A percentile compares a stretch with the other conserved stretches of the same genome.
Evolutionary conservation across 2,113 vertebrate genomes (phyloP).

Genomic region (zebrafish (Danio rerio)): GRCz12tu NC_133199.1:26835501-26836000

Average conservation of each 20-base stretch:
- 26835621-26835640: conserved; percentile 77
- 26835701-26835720: conserved; percentile 42
- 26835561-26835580: conserved; percentile 81
- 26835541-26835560: conserved; percentile 79
- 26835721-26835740: conserved; percentile 60
- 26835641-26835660: conserved; percentile 72
- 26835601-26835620: conserved; percentile 79
- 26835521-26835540: conserved; percentile 58
- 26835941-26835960: conserved; percentile 58
- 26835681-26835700: conserved; percentile 50
- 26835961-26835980: conserved; percentile 26
- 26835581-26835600: conserved; percentile 83
- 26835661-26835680: conserved; percentile 67
- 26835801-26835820: conserved; percentile 62
- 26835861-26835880: conserved; percentile 62
- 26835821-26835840: conserved; percentile 60
- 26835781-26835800: conserved; percentile 68
- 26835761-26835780: conserved; percentile 57
- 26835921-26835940: conserved; percentile 53
- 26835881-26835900: conserved; percentile 54
- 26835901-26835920: conserved; percentile 53
- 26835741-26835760: conserved; percentile 55
- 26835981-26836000: conserved; percentile 44
- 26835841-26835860: conserved; percentile 56
- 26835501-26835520: conserved; percentile 55